Base-by-base conservation (phyloP, 2,888 invertebrate genomes). In the Drosophila lacicola region DNA sequence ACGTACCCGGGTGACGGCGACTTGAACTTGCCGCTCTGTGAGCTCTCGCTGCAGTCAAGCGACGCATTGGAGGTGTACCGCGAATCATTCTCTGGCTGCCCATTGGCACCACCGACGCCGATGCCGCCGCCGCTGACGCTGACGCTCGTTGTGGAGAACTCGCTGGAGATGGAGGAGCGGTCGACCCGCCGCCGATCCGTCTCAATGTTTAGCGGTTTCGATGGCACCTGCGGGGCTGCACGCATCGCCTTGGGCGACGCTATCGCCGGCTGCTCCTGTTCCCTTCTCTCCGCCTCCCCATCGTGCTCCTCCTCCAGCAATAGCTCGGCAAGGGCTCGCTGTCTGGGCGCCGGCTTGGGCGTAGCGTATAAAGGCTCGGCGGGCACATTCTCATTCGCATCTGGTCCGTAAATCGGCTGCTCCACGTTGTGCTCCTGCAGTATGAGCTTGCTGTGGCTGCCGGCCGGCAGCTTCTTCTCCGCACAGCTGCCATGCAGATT, bases 1-100 rank as follows among this genome's bases (percentile, higher is more conserved):
- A 86, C 89, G 68, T 91, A 92, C 92, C 92, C 91, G 61, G 92
- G 92, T 80, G 92, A 90, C 79, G 90, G 90, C 71, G 91, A 91
- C 78, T 92, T 92, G 65, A 88, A 92, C 75, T 90, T 92, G 73
- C 82, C 83, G 78, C 85, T 90, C 54, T 91, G 90, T 19, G 85
- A 88, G 45, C 88, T 89, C 44, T 90, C 90, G 65, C 82, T 90
- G 46, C 84, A 89, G 47, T 90, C 82, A 5, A 92, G 80, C 49
- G 91, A 91, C 1, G 71, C 82, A 69, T 81, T 90, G 14, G 91
- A 91, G 0, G 85, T 80, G 57, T 90, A 91, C 3, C 73, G 78
- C 25, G 74, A 76, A 50, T 80, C 82, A 19, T 78, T 62, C 34
- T 80, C 74, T 39, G 19, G 21, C 11, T 47, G 65, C 0, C 51